These are phyloP conservation scores for Peribatodes rhomboidaria DNA, from an alignment of 2,888 invertebrate genomes.

Conservation along the genomic window DNA sequence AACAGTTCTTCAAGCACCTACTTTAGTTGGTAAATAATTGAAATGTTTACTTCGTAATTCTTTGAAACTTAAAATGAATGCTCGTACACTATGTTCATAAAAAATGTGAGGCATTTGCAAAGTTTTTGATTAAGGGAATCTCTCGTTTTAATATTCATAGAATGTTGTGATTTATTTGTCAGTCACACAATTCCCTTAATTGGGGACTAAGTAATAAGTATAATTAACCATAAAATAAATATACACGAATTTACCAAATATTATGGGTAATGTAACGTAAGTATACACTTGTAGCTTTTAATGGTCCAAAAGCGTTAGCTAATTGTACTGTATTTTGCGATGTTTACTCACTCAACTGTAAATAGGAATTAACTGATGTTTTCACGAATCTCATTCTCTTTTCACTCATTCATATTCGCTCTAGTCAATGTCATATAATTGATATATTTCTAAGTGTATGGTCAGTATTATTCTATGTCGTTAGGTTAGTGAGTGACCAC, in stretches of 20 bases:
- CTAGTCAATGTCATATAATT: slow-evolving; percentile 34
- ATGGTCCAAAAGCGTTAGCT: slow-evolving; percentile 55
- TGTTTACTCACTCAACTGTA: slow-evolving; percentile 36
- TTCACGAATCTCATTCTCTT: slow-evolving; percentile 45
- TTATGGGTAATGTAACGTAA: slow-evolving; percentile 40
- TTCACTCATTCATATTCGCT: slow-evolving; percentile 42
- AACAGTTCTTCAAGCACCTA: not conserved
- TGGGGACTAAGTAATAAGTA: slow-evolving; percentile 38
- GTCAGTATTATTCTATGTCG: slow-evolving; percentile 55
- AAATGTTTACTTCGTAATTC: not conserved
- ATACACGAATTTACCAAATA: slow-evolving; percentile 49
- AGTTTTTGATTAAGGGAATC: slow-evolving; percentile 34
- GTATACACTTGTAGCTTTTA: slow-evolving; percentile 56
- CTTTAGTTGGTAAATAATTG: not conserved
- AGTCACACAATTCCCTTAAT: slow-evolving; percentile 15
- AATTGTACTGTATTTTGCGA: slow-evolving; percentile 34
- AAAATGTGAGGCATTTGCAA: slow-evolving; percentile 11
- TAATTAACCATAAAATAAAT: slow-evolving; percentile 24
- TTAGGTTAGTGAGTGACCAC: slow-evolving; percentile 54
- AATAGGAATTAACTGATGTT: slow-evolving; percentile 39
- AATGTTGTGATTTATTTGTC: slow-evolving; percentile 1
- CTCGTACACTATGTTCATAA: not conserved
- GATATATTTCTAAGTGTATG: too few relatives aligned
- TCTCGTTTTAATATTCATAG: not conserved
- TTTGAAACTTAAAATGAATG: not conserved